Evolutionary conservation across 35 echinoderm and acorn worm species (phyloP).

Genomic region (Lytechinus pictus): DNA sequence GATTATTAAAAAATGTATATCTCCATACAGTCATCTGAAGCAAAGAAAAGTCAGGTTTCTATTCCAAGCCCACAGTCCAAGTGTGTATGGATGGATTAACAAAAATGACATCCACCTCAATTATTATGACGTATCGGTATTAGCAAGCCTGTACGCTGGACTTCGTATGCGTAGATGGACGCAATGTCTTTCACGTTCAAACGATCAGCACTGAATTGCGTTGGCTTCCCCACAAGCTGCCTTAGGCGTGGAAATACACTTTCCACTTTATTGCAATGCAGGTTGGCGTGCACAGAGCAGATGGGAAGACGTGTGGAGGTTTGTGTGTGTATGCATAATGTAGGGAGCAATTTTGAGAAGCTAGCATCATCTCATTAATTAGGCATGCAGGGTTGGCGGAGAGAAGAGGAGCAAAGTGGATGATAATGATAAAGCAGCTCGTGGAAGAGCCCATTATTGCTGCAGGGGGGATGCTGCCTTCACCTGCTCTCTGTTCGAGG

Average conservation of each 20-base stretch:
- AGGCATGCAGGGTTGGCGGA: neutral
- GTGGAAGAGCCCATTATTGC: neutral
- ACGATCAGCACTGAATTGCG: neutral
- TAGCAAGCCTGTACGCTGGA: too few species aligned
- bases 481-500: neutral
- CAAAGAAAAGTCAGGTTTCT: too few species aligned
- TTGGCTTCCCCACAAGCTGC: neutral
- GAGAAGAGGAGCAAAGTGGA: neutral
- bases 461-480: slow-evolving; percentile 31
- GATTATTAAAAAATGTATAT: too few species aligned
- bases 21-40: too few species aligned
- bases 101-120: too few species aligned
- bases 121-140: too few species aligned
- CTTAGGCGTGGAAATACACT: neutral
- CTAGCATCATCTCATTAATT: slow-evolving; percentile 36
- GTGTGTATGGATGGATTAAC: too few species aligned
- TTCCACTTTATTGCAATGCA: neutral
- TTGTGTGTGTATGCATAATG: neutral
- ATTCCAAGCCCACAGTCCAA: too few species aligned
- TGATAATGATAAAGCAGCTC: neutral
- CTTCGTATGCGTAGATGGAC: too few species aligned
- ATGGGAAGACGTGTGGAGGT: neutral
- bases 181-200: neutral
- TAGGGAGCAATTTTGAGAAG: neutral
- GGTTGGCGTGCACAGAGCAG: neutral